These are phyloP conservation scores for Onychorhynchus coronatus DNA, from an alignment of 2,113 vertebrate species.

Conservation along the genomic window DNA sequence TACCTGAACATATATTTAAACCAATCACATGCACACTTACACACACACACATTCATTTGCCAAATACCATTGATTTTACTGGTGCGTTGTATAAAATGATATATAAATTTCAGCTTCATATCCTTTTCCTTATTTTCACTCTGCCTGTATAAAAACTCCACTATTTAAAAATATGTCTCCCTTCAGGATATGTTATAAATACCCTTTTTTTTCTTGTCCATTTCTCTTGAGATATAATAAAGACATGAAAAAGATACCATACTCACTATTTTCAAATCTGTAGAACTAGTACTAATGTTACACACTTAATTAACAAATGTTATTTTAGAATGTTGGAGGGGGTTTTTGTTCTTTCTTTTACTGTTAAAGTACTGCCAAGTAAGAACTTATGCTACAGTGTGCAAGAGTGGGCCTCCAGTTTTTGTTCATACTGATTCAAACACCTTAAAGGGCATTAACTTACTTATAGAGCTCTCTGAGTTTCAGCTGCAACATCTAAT, in stretches of 20 bases:
- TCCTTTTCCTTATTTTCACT: background rate
- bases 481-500: background rate
- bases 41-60: background rate
- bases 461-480: background rate
- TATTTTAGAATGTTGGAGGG: background rate
- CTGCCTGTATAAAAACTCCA: background rate
- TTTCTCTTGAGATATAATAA: background rate
- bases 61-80: constrained; percentile 16
- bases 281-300: background rate
- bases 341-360: background rate
- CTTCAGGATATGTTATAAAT: background rate
- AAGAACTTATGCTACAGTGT: background rate
- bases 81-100: background rate
- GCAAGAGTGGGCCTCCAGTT: background rate
- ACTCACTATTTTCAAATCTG: background rate
- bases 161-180: background rate
- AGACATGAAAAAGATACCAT: background rate
- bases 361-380: background rate
- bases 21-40: background rate
- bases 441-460: background rate
- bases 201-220: background rate
- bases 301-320: background rate
- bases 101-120: background rate
- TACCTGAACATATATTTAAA: background rate
- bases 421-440: background rate